Conservation (phyloP, 2,888 invertebrate genomes). For the Ceriagrion tenellum region DNA sequence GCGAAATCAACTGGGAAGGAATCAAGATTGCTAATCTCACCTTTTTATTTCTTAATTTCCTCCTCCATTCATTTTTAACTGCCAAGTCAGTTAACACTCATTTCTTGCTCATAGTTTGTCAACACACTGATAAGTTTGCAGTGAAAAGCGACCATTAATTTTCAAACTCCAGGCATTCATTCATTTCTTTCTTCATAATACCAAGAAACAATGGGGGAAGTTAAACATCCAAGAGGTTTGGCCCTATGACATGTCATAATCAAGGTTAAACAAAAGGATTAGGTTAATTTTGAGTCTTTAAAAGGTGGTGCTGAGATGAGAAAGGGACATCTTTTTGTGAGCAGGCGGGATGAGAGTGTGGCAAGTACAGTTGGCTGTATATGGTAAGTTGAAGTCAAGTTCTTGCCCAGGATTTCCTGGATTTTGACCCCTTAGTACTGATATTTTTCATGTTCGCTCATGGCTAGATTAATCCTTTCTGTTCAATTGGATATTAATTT, state of each 20-base stretch:
- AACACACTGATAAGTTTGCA: too few relatives aligned
- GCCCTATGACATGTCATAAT: neutral
- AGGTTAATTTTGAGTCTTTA: neutral
- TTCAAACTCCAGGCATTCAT: neutral
- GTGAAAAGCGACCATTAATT: neutral
- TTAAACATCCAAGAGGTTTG: neutral
- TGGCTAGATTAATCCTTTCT: too few relatives aligned
- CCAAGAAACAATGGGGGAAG: neutral
- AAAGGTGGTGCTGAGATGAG: neutral
- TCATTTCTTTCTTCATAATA: neutral
- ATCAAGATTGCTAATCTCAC: neutral
- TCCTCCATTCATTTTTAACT: neutral
- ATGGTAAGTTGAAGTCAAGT: neutral
- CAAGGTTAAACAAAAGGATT: neutral
- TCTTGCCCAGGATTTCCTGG: neutral
- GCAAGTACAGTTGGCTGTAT: neutral
- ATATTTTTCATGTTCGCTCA: too few relatives aligned
- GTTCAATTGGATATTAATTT: too few relatives aligned
- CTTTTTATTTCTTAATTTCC: neutral
- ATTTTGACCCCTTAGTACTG: too few relatives aligned
- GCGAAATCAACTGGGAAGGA: neutral
- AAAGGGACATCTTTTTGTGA: neutral
- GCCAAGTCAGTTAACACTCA: neutral
- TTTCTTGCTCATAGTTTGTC: neutral
- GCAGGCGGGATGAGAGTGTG: neutral